These are phyloP conservation scores for Cercocebus atys DNA, from an alignment of 2,113 vertebrate genomes.

Conservation along the genomic window DNA sequence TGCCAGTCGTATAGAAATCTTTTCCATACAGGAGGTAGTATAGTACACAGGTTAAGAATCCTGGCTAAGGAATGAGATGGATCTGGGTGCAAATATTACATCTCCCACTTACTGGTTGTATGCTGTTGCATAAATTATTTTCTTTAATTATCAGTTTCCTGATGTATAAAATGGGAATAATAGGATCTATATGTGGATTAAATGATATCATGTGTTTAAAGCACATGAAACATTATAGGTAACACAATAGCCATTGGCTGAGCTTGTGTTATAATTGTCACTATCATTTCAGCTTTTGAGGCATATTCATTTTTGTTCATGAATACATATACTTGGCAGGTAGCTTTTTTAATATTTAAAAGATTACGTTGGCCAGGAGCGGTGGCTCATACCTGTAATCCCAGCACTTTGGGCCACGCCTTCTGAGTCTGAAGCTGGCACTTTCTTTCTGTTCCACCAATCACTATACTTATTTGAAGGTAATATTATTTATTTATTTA, in stretches of 20 bases:
- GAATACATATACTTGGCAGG: background rate
- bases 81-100: background rate
- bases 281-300: background rate
- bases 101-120: background rate
- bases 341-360: background rate
- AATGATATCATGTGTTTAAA: background rate
- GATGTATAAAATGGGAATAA: background rate
- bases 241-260: background rate
- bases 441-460: background rate
- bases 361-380: background rate
- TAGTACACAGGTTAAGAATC: background rate
- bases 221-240: background rate
- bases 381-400: no score
- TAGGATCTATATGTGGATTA: background rate
- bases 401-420: background rate
- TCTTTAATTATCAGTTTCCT: background rate
- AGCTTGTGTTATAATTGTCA: background rate
- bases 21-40: background rate
- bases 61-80: background rate
- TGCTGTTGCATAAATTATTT: background rate
- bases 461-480: background rate
- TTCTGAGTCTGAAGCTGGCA: background rate
- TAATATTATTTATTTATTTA: no score
- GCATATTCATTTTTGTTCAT: background rate
- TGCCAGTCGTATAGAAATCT: background rate